Conservation (phyloP, 2,113 vertebrate species). For the Chionodraco myersi region DNA sequence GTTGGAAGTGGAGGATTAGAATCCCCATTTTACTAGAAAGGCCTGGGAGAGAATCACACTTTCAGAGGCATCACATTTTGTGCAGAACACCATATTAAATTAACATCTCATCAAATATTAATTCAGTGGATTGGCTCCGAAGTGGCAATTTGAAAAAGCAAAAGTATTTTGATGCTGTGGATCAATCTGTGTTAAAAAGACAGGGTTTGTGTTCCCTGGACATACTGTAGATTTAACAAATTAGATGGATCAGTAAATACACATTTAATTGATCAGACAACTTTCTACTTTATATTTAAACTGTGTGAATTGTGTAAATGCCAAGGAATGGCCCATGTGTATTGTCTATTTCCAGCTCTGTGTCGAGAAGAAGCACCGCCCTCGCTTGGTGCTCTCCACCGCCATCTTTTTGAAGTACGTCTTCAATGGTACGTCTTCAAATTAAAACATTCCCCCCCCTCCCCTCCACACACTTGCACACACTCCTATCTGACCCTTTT, state of each 20-base stretch:
- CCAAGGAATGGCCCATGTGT: constrained; percentile 35
- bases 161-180: constrained; percentile 4
- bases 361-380: constrained; percentile 22
- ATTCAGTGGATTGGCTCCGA: constrained; percentile 25
- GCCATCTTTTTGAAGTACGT: constrained; percentile 25
- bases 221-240: neutral
- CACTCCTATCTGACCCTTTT: neutral
- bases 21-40: too few relatives aligned
- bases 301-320: neutral
- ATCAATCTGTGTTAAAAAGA: neutral
- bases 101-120: constrained; percentile 52
- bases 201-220: neutral
- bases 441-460: constrained; percentile 9
- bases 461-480: constrained; percentile 12
- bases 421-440: constrained; percentile 36
- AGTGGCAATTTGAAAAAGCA: constrained; percentile 4
- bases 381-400: constrained; percentile 39
- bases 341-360: constrained; percentile 36
- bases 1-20: too few relatives aligned
- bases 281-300: constrained; percentile 30
- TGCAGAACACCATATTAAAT: constrained; percentile 31
- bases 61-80: constrained; percentile 5
- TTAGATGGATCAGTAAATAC: constrained; percentile 6
- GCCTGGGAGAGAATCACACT: constrained; percentile 16
- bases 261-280: neutral